A percentile compares a stretch with the other conserved stretches of the same genome.
phyloP scores from a whole-genome alignment of 2,888 invertebrate genomes.

The Choreutis nemorana region DNA sequence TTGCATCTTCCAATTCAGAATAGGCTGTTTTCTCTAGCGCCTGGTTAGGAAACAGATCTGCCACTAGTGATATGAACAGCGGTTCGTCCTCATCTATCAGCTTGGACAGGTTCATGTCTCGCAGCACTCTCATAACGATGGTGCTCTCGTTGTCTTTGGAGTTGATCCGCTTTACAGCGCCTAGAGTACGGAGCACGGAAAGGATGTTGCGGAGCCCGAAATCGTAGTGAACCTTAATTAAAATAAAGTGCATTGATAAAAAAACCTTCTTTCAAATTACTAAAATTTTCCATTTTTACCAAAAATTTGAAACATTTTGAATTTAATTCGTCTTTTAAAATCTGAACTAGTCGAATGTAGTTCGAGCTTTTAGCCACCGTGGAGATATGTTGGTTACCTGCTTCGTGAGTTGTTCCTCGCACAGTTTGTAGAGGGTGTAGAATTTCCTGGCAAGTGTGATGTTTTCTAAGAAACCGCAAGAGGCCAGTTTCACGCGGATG shows the following conservation, averaged over 20 bases:
- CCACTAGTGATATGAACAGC: conserved; percentile 93
- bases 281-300: neutral
- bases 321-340: too few species aligned
- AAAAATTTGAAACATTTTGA: too few species aligned
- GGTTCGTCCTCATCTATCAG: conserved; percentile 98
- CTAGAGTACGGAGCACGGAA: conserved; percentile 91
- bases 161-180: conserved; percentile 90
- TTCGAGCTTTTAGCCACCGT: neutral
- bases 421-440: conserved; percentile 94
- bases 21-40: conserved; percentile 90
- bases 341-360: too few species aligned
- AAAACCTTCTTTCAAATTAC: too few species aligned
- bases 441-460: conserved; percentile 95
- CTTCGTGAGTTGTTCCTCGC: conserved; percentile 97
- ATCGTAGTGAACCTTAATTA: conserved; percentile 88
- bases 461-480: conserved; percentile 95
- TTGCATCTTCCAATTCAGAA: conserved; percentile 87
- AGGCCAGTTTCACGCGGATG: conserved; percentile 93
- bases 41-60: conserved; percentile 96
- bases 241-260: conserved; percentile 7
- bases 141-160: conserved; percentile 93
- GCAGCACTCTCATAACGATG: conserved; percentile 95
- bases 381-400: conserved; percentile 72
- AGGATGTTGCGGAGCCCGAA: conserved; percentile 95
- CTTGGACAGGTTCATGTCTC: conserved; percentile 98